Conservation (phyloP, 2,888 invertebrate genomes). For the Cryptocephalus moraei region DNA sequence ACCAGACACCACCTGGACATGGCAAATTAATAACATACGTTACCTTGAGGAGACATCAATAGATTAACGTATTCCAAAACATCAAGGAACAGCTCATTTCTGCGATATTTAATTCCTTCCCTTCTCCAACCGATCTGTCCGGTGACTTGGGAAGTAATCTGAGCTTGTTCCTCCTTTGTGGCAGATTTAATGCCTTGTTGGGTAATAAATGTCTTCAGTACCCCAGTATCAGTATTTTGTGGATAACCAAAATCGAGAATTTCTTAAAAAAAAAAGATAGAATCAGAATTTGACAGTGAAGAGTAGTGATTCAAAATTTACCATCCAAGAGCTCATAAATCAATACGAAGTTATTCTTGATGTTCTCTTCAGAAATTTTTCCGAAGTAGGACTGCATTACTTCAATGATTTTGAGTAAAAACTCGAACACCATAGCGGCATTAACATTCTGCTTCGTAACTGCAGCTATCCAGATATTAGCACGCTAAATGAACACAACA, state of each 20-base stretch:
- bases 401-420: slow-evolving; percentile 92
- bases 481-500: slow-evolving; percentile 49
- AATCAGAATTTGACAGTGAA: background rate
- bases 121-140: slow-evolving; percentile 99
- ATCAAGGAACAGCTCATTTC: slow-evolving; percentile 97
- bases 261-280: slow-evolving; percentile 50
- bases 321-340: slow-evolving; percentile 98
- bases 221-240: slow-evolving; percentile 98
- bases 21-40: slow-evolving; percentile 5
- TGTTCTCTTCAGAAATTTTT: slow-evolving; percentile 98
- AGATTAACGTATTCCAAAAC: slow-evolving; percentile 98
- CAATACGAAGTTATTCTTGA: slow-evolving; percentile 99
- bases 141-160: slow-evolving; percentile 94
- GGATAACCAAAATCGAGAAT: slow-evolving; percentile 99
- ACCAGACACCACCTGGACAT: too few relatives aligned
- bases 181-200: slow-evolving; percentile 98
- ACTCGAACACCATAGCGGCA: slow-evolving; percentile 99
- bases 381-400: slow-evolving; percentile 99
- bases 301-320: slow-evolving; percentile 33
- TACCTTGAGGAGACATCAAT: slow-evolving; percentile 98
- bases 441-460: slow-evolving; percentile 99
- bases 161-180: slow-evolving; percentile 98
- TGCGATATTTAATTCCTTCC: slow-evolving; percentile 97
- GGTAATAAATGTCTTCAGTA: slow-evolving; percentile 97
- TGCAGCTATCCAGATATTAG: slow-evolving; percentile 98